These are phyloP conservation scores for Pygocentrus nattereri DNA, from an alignment of 2,797 vertebrate species.

Conservation along the genomic window DNA sequence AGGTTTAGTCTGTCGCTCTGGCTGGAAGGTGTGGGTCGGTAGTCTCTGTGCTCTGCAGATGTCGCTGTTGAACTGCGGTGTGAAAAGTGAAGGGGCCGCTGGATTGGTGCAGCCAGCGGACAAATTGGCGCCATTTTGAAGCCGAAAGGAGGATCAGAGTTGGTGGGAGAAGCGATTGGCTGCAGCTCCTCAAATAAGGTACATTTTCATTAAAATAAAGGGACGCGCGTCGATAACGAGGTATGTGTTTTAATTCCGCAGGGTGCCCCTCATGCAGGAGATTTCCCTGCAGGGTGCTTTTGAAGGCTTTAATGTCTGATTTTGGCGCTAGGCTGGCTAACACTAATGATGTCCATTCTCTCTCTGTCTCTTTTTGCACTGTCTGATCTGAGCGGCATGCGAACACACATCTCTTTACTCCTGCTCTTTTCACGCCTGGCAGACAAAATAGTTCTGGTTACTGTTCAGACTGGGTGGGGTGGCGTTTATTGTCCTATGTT, in stretches of 20 bases:
- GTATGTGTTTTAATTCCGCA: not conserved
- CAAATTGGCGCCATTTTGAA: slow-evolving; percentile 92
- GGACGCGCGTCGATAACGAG: not conserved
- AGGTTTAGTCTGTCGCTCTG: not conserved
- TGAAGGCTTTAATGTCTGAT: not conserved
- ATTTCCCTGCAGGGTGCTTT: not conserved
- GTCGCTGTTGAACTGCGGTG: slow-evolving; percentile 65
- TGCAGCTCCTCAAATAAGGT: slow-evolving; percentile 65
- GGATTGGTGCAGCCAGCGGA: slow-evolving; percentile 78
- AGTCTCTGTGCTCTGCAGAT: slow-evolving; percentile 58
- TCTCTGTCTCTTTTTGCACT: too few relatives aligned
- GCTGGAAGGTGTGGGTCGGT: not conserved
- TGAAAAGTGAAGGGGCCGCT: slow-evolving; percentile 20
- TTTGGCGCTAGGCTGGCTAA: not conserved
- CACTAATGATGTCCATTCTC: slow-evolving; percentile 30
- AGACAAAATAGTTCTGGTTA: too few relatives aligned
- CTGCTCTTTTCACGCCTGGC: too few relatives aligned
- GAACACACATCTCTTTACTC: too few relatives aligned
- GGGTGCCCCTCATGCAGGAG: not conserved
- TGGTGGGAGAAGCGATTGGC: slow-evolving; percentile 74
- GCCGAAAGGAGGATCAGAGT: slow-evolving; percentile 76
- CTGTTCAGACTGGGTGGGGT: too few relatives aligned
- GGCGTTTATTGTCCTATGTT: not conserved
- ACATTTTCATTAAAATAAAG: slow-evolving; percentile 32
- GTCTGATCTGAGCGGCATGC: not conserved